These are phyloP conservation scores for Lasiurus borealis DNA, from an alignment of 2,113 vertebrate genomes.

Conservation along the genomic window DNA sequence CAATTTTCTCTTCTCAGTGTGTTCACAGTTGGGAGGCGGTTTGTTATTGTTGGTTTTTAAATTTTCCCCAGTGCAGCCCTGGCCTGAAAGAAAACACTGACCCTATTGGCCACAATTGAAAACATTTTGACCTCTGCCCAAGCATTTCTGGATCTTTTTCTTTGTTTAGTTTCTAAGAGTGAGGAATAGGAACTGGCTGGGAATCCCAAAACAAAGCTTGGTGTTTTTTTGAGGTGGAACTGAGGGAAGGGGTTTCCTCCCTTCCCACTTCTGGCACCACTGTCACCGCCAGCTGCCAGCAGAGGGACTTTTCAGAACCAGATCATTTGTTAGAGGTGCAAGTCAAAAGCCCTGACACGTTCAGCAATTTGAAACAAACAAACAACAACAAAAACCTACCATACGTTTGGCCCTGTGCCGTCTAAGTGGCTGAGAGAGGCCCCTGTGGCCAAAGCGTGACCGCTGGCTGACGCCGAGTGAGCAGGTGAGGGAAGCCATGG, in stretches of 20 bases:
- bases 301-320: not conserved
- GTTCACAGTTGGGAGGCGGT: conserved; percentile 48
- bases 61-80: not conserved
- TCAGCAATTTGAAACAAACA: not conserved
- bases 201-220: not conserved
- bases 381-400: not conserved
- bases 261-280: not conserved
- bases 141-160: conserved; percentile 55
- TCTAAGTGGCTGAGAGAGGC: not conserved
- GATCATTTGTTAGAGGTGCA: not conserved
- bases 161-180: conserved; percentile 40
- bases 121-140: conserved; percentile 37
- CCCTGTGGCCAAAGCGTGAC: too few relatives aligned
- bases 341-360: not conserved
- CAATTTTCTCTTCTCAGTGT: conserved; percentile 38
- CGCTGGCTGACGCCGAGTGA: not conserved
- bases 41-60: conserved; percentile 69
- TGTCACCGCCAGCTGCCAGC: not conserved
- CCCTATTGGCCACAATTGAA: not conserved
- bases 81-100: conserved; percentile 44
- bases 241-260: not conserved
- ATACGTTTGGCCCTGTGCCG: not conserved
- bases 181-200: not conserved
- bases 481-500: not conserved
- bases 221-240: conserved; percentile 35